Base-by-base conservation (phyloP, 1,140 invertebrate genomes). In the Agraylea sexmaculata region DNA sequence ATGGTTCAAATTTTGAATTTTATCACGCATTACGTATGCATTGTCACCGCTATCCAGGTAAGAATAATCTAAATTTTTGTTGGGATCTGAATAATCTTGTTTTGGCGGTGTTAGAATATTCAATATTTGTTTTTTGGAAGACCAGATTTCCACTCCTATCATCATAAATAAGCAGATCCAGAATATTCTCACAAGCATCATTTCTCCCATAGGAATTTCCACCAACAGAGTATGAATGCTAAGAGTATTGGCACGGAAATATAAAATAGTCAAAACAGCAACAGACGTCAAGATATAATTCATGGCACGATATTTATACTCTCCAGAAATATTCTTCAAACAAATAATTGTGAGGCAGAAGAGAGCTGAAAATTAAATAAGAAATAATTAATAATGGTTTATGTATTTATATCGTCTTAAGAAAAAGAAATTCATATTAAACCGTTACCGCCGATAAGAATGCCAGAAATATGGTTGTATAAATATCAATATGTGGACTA, bases 221-320 rank as follows among this genome's bases (percentile, higher is more conserved):
- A 45, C 58, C 41, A 11, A 56, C 6, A 45, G 57, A 1, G 51
- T 27, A 4, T 49, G 13, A 17, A 65, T 33, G 0, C 55, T 11
- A 12, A 49, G 37, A 1, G 56, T 55, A 0, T 53, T 45, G 1
- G 60, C 48, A 6, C 62, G 38, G 37, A 63, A 64, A 27, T 45
- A 53, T 3, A 66, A 41, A 18, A 64, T 55, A 41, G 56, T 60
- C 5, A 39, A 11, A 0, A 51, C 49, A 0, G 58, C 54, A 0
- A 40, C 29, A 0, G 58, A 40, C 0, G 58, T 69, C 0, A 69
- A 50, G 4, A 53, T 28, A 7, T 58, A 58, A 37, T 70, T 67
- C 10, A 66, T 48, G 19, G 59, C 46, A 44, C 28, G 45, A n/a
- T n/a, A n/a, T n/a, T n/a, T n/a, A n/a, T n/a, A n/a, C 17, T 37